Evolutionary conservation across 2,888 invertebrate species (phyloP).

Genomic region (Eremobia ochroleuca): DNA sequence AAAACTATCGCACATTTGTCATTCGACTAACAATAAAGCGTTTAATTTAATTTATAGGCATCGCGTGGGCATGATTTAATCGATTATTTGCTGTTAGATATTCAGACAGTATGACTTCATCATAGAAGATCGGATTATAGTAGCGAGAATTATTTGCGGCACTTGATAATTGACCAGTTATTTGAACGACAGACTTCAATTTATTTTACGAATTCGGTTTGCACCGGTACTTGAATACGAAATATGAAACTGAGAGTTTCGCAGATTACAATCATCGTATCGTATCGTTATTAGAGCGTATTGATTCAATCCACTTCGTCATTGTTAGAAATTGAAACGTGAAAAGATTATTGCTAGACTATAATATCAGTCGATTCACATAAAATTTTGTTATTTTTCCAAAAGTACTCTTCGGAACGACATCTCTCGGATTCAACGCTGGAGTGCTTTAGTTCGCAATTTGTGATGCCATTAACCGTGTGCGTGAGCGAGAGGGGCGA

Average conservation of each 20-base stretch:
- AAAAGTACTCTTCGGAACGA: conserved; percentile 78
- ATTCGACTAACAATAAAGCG: conserved; percentile 87
- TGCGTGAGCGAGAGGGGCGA: conserved; percentile 81
- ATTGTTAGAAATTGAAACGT: conserved; percentile 70
- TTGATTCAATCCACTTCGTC: conserved; percentile 64
- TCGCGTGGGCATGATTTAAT: conserved; percentile 83
- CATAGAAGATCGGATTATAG: conserved; percentile 55
- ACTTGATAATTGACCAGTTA: conserved; percentile 36
- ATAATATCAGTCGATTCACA: conserved; percentile 79
- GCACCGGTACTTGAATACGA: conserved; percentile 1
- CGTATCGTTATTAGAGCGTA: conserved; percentile 56
- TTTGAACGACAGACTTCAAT: conserved; percentile 1
- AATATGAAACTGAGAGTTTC: conserved; percentile 27
- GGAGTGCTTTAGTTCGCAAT: conserved; percentile 84
- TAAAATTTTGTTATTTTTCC: conserved; percentile 87
- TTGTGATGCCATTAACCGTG: conserved; percentile 86
- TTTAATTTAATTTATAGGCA: conserved; percentile 86
- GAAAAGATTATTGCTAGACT: conserved; percentile 77
- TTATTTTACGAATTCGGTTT: conserved; percentile 3
- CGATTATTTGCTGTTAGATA: conserved; percentile 79
- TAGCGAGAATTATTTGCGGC: conserved; percentile 36
- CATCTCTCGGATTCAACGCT: conserved; percentile 79
- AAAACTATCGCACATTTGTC: conserved; percentile 86
- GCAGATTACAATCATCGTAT: conserved; percentile 34
- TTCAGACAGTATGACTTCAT: conserved; percentile 77